Evolutionary conservation across 2,888 invertebrate species (phyloP), one percentile per base, ranked within the genome.

Genomic region (Heliconius aoede): DNA sequence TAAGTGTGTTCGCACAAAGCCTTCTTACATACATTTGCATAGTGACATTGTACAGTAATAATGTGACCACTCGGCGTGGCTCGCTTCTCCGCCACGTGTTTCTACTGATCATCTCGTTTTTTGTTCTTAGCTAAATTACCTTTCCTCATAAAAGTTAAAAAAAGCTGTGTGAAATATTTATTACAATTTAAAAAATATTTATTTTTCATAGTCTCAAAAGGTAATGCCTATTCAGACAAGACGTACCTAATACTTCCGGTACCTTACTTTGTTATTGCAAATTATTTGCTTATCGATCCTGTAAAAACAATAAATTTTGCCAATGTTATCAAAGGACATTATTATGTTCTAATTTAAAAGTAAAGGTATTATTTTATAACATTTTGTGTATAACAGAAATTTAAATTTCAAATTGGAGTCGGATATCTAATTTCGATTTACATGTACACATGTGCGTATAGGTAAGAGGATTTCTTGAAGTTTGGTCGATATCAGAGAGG

Each of bases 21-120:
- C 82, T 82, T 83, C 83, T 82, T 83, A 92, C 92, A 94, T 94
- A 94, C 93, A 94, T 94, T 94, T 94, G 94, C 94, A 94, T 94
- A 93, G 94, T 91, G 93, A 93, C 92, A 93, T 91, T 92, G 92
- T 93, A 91, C 91, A 91, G 91, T 93, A 94, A 93, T 94, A 93
- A 93, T 93, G 93, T 93, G 93, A 92, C 93, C 94, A 93, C 89
- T 91, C 89, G 84, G 89, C 88, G 87, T 88, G 87, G 88, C 88
- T 87, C 88, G 87, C 87, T 87, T 82, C 83, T 89, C 89, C 89
- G 87, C 86, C 88, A 89, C 89, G 89, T 90, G 89, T 91, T 91
- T 90, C 92, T 90, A 92, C 93, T 91, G 90, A 89, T 91, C 88
- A 88, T 86, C 85, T 85, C 71, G n/a, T 15, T n/a, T 75, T 55